phyloP scores from a whole-genome alignment of 2,113 vertebrate genomes.

The Plestiodon gilberti region DNA sequence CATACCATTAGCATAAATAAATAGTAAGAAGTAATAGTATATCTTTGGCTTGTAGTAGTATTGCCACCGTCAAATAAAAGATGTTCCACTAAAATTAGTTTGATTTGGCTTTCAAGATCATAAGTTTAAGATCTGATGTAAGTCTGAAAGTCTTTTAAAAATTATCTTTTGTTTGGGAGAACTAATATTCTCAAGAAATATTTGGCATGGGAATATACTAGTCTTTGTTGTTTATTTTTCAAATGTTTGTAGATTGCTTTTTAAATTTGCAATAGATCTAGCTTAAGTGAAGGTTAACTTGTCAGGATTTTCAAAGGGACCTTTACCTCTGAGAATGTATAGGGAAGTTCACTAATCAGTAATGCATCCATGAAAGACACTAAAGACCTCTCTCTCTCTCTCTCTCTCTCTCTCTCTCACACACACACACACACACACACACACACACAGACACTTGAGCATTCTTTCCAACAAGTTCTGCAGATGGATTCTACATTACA shows the following conservation, averaged over 20 bases:
- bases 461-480: neutral
- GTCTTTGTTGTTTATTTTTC: neutral
- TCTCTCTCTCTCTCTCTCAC: no score
- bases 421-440: neutral
- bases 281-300: neutral
- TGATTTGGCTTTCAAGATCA: neutral
- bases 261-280: neutral
- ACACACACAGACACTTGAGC: neutral
- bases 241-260: neutral
- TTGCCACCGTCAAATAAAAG: neutral
- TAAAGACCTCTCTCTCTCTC: no score
- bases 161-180: neutral
- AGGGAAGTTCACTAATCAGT: neutral
- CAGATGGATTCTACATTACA: neutral
- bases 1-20: neutral
- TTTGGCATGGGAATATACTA: neutral
- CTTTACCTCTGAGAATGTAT: neutral
- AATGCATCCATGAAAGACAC: neutral
- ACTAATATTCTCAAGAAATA: neutral
- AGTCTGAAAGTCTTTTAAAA: neutral
- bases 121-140: neutral
- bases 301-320: neutral
- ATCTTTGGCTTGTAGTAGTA: neutral
- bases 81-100: neutral
- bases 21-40: neutral